These are phyloP conservation scores for Tetragonisca angustula DNA, from an alignment of 2,888 invertebrate genomes.

Conservation along the genomic window DNA sequence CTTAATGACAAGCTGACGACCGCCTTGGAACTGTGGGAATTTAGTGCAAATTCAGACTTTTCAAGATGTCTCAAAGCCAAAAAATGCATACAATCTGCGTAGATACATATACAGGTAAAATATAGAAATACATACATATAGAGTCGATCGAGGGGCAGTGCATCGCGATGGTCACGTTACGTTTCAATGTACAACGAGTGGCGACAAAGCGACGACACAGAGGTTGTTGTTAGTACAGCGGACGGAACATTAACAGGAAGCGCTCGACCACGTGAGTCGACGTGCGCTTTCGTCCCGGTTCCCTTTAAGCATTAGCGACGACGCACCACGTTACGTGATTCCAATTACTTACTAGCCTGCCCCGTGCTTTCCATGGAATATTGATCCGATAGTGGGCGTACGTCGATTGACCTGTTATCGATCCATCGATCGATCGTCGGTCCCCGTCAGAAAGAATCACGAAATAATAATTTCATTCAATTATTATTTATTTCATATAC, in stretches of 20 bases:
- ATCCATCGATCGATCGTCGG: conserved; percentile 18
- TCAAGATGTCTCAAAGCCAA: no score
- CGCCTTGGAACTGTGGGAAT: no score
- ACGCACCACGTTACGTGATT: conserved; percentile 73
- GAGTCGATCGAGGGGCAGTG: background rate
- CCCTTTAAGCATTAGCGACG: conserved; percentile 73
- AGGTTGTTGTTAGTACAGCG: conserved; percentile 60
- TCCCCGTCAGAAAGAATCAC: background rate
- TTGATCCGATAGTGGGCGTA: conserved; percentile 65
- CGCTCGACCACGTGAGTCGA: conserved; percentile 73
- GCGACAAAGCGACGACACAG: conserved; percentile 47
- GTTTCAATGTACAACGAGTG: conserved; percentile 28
- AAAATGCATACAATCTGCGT: no score
- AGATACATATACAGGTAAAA: no score
- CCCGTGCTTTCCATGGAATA: conserved; percentile 68
- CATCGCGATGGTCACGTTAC: conserved; percentile 36
- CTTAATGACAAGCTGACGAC: no score
- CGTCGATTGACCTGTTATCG: conserved; percentile 58
- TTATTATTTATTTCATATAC: no score
- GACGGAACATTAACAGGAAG: conserved; percentile 78
- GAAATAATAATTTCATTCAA: no score
- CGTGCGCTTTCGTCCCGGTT: conserved; percentile 46
- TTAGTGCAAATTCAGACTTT: no score
- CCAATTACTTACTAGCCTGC: conserved; percentile 71
- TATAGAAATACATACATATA: background rate